Evolutionary conservation across 2,797 vertebrate species (phyloP), one percentile per base, ranked within the genome.

Genomic region (Scolopax rusticola): DNA sequence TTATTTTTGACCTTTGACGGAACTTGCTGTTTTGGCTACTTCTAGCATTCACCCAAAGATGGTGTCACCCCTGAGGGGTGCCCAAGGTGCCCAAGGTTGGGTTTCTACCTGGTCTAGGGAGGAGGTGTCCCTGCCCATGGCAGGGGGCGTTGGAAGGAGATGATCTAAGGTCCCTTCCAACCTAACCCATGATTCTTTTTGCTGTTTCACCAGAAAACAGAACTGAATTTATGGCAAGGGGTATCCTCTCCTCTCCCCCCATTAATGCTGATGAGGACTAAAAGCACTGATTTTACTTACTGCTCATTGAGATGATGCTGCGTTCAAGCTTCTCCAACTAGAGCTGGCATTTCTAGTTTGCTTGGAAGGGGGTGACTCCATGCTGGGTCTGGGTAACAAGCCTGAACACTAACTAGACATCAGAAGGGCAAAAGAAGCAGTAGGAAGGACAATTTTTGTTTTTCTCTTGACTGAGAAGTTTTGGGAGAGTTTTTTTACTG

Each of bases 351-450:
- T 68, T 83, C 60, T 36, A 9, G 32, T 20, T 67, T 43, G 27
- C 20, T 32, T 47, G 57, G 53, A 32, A 20, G 16, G 53, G 32
- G 8, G 17, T 11, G 24, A 7, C 10, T 33, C 5, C 0, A 3
- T 20, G 50, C 15, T 15, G n/a, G 64, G 21, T 61, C 51, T 50
- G 50, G 32, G 12, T 36, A 59, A 15, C 36, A 57, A 23, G 21
- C 33, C 7, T 1, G 0, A 70, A 38, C 0, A 0, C 23, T 56
- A 47, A 14, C 12, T n/a, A 27, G 27, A 10, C 45, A 27, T 11
- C 0, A 1, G 15, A 25, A 56, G 3, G 17, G 15, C 18, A 54
- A n/a, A 36, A 68, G 51, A 43, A 88, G 20, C 36, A 15, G 15
- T 14, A 21, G 28, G 40, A 40, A 51, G 7, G 15, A 40, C 32